A percentile compares a stretch with the other conserved stretches of the same genome.
Evolutionary conservation across 2,888 invertebrate genomes (phyloP).

Genomic region (Scaeva pyrastri): DNA sequence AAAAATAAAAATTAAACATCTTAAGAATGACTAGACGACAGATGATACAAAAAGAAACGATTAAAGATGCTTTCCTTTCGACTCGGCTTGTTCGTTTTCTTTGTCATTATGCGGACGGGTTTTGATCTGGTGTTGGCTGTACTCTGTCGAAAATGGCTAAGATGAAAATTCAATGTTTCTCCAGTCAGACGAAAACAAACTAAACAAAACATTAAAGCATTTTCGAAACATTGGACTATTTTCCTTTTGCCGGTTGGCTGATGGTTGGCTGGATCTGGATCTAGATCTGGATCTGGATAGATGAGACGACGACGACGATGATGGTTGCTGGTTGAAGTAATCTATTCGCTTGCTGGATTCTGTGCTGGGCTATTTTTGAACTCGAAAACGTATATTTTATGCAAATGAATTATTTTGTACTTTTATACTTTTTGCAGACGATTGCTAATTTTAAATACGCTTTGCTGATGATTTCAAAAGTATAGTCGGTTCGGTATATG

Average conservation of each 20-base stretch:
- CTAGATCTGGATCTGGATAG: slow-evolving; percentile 41
- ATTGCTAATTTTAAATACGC: slow-evolving; percentile 23
- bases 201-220: slow-evolving; percentile 57
- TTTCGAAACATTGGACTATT: slow-evolving; percentile 62
- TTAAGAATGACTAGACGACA: slow-evolving; percentile 73
- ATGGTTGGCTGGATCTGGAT: slow-evolving; percentile 17
- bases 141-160: slow-evolving; percentile 55
- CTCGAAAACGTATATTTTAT: slow-evolving; percentile 60
- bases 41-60: slow-evolving; percentile 62
- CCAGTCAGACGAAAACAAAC: slow-evolving; percentile 49
- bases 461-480: slow-evolving; percentile 45
- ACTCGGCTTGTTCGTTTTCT: slow-evolving; percentile 51
- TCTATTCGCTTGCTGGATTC: slow-evolving; percentile 25
- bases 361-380: slow-evolving; percentile 65
- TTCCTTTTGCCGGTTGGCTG: slow-evolving; percentile 17
- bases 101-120: slow-evolving; percentile 25
- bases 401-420: slow-evolving; percentile 28
- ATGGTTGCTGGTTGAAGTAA: slow-evolving; percentile 38
- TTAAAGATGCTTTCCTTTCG: slow-evolving; percentile 61
- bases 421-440: slow-evolving; percentile 42
- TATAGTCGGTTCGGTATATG: no score
- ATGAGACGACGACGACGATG: slow-evolving; percentile 55
- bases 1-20: slow-evolving; percentile 55
- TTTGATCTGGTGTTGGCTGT: slow-evolving; percentile 35
- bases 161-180: slow-evolving; percentile 65